A percentile compares a stretch with the other conserved stretches of the same genome.
Conservation (phyloP, 2,113 vertebrate species). For the Fulica atra region DNA sequence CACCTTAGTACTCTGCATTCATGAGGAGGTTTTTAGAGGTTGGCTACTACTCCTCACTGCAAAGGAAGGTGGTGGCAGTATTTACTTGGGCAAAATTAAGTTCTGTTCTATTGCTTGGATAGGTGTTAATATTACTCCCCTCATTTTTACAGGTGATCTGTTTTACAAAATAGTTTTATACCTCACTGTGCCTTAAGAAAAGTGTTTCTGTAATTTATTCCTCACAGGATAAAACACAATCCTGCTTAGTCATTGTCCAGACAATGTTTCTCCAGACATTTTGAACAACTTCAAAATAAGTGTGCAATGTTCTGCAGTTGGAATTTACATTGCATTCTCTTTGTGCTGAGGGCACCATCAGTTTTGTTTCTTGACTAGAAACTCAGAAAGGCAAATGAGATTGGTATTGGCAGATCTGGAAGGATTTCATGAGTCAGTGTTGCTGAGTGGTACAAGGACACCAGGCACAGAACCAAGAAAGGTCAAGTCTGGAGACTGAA, state of each 20-base stretch:
- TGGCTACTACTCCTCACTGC: not conserved
- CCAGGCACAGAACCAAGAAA: not conserved
- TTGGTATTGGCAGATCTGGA: not conserved
- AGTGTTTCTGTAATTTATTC: not conserved
- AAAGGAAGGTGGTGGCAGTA: not conserved
- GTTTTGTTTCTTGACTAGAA: not conserved
- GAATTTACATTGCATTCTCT: not conserved
- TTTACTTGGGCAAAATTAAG: not conserved
- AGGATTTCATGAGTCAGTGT: not conserved
- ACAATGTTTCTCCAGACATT: not conserved
- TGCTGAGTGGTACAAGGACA: not conserved
- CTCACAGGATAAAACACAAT: not conserved
- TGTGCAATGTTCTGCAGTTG: not conserved
- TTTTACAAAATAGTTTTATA: conserved; percentile 6
- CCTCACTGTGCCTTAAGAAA: not conserved
- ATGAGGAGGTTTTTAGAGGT: not conserved
- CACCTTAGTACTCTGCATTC: not conserved
- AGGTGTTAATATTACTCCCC: not conserved
- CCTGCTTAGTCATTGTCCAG: not conserved
- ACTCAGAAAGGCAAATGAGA: not conserved
- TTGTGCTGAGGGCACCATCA: not conserved
- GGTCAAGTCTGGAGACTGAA: not conserved
- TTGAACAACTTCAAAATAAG: not conserved
- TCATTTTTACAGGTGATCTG: not conserved
- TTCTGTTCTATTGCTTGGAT: not conserved